These are phyloP conservation scores for Craseonycteris thonglongyai DNA, from an alignment of 2,113 vertebrate species.

Conservation along the genomic window DNA sequence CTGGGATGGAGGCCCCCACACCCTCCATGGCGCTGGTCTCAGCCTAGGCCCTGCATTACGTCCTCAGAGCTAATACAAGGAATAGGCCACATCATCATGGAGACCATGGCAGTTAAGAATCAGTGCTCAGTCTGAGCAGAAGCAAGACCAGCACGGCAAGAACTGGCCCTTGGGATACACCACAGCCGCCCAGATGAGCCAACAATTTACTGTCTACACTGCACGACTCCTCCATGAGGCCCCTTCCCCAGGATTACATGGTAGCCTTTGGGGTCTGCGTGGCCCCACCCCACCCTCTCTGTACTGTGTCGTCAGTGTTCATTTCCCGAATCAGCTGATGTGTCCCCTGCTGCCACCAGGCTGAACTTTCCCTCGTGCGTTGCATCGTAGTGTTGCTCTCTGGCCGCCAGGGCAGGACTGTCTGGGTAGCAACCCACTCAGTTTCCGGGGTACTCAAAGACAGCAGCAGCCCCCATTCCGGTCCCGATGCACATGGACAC, in stretches of 20 bases:
- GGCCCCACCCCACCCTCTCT: no score
- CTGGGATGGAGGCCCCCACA: no score
- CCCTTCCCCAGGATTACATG: rapidly evolving
- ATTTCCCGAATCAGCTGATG: not conserved
- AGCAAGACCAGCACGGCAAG: not conserved
- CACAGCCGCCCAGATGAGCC: not conserved
- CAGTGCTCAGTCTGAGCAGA: no score
- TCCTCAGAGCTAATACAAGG: not conserved
- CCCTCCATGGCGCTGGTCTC: not conserved
- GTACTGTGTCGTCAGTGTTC: not conserved
- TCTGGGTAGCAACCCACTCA: not conserved
- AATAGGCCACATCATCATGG: rapidly evolving
- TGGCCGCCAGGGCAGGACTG: not conserved
- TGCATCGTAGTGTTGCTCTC: not conserved
- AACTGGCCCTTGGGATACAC: not conserved
- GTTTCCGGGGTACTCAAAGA: conserved; percentile 90
- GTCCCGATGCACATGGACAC: conserved; percentile 99
- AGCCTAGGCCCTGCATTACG: not conserved
- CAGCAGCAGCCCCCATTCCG: conserved; percentile 93
- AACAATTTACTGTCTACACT: not conserved
- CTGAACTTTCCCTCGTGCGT: not conserved
- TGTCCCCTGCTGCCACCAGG: not conserved
- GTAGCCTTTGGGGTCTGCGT: not conserved
- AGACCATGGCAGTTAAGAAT: not conserved
- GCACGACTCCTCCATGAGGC: no score